These are phyloP conservation scores for Maniola jurtina DNA, from an alignment of 1,140 invertebrate species.

Conservation along the genomic window DNA sequence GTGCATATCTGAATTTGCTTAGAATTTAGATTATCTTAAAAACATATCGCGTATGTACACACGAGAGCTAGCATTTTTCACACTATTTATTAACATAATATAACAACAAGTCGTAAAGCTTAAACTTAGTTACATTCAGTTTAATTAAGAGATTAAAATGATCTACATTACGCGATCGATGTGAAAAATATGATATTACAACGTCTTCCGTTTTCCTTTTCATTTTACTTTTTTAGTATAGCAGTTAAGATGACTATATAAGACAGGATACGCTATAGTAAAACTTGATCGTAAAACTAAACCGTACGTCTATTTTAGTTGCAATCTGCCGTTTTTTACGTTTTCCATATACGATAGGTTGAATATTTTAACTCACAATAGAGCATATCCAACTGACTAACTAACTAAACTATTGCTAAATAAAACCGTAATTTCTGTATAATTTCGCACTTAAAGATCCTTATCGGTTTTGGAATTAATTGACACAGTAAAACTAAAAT, in stretches of 20 bases:
- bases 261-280: background rate
- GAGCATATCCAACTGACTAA: no score
- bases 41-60: no score
- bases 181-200: background rate
- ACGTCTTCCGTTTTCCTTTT: constrained; percentile 7
- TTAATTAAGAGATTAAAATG: no score
- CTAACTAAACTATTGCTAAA: background rate
- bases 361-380: background rate
- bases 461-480: background rate
- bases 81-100: no score
- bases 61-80: no score
- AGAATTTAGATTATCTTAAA: no score
- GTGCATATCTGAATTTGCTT: no score
- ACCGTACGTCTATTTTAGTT: constrained; percentile 4
- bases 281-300: background rate
- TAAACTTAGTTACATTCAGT: no score
- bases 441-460: background rate
- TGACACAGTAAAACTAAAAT: background rate
- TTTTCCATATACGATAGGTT: constrained; percentile 4
- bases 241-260: background rate
- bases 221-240: background rate
- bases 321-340: constrained; percentile 3
- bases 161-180: no score
- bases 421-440: no score
- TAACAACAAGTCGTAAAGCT: no score